These are phyloP conservation scores for Drosophila setosimentum DNA, from an alignment of 2,888 invertebrate genomes.

Conservation along the genomic window DNA sequence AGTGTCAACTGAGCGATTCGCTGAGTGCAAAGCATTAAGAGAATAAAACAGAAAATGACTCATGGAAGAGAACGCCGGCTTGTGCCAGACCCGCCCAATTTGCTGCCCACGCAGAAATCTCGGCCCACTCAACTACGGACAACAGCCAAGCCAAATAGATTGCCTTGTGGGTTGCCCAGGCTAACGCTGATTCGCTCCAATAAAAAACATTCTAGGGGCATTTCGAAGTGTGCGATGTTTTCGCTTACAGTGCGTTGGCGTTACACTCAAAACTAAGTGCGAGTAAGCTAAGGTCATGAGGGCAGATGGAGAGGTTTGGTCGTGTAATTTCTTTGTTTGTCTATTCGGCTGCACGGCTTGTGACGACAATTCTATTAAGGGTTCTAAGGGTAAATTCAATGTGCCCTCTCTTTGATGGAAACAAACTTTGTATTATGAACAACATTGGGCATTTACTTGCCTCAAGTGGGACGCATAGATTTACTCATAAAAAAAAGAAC, in stretches of 20 bases:
- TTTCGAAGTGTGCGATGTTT: constrained; percentile 24
- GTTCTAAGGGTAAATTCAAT: constrained; percentile 9
- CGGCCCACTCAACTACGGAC: not conserved
- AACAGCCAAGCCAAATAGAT: constrained; percentile 65
- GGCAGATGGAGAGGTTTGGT: constrained; percentile 9
- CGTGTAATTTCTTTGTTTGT: constrained; percentile 11
- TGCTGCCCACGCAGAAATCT: constrained; percentile 41
- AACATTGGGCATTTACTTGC: not conserved
- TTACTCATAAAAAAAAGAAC: not conserved
- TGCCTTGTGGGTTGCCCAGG: constrained; percentile 42
- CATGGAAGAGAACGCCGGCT: constrained; percentile 25
- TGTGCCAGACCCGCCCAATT: constrained; percentile 35
- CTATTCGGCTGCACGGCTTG: constrained; percentile 5
- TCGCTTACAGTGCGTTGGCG: constrained; percentile 35
- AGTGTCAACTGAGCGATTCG: not conserved
- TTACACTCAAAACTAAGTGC: constrained; percentile 37
- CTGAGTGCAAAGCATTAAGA: constrained; percentile 26
- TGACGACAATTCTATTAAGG: constrained; percentile 14
- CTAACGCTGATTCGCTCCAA: constrained; percentile 70
- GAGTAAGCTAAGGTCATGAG: not conserved
- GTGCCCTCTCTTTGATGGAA: not conserved
- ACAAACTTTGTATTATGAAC: not conserved
- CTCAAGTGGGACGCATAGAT: not conserved
- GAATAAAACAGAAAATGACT: constrained; percentile 11
- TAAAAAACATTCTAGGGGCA: constrained; percentile 24